These are phyloP conservation scores for Porites lobata DNA, from an alignment of 92 coral and sea anemone genomes.

Conservation along the genomic window DNA sequence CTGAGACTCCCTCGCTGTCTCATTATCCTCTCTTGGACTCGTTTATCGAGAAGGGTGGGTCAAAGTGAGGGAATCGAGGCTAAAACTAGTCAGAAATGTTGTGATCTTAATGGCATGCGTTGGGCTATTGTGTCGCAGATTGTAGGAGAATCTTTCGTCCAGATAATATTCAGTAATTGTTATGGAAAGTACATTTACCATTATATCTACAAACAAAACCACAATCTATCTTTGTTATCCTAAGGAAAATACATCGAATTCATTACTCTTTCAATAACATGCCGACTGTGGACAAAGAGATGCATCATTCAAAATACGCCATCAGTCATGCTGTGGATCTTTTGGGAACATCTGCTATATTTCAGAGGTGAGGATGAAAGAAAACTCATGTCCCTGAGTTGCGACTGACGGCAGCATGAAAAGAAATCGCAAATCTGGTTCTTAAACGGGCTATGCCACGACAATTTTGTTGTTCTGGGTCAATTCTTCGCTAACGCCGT, in stretches of 20 bases:
- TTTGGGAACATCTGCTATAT: conserved; percentile 8
- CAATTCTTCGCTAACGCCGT: too few species aligned
- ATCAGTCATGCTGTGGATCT: not conserved
- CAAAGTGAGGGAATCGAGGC: not conserved
- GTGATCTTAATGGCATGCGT: conserved; percentile 8
- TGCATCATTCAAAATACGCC: too few species aligned
- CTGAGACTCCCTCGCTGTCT: too few species aligned
- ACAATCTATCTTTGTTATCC: conserved; percentile 28
- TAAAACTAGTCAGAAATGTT: not conserved
- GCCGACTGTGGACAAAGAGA: too few species aligned
- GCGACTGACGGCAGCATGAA: conserved; percentile 8
- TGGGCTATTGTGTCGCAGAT: conserved; percentile 29
- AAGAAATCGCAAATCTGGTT: conserved; percentile 12
- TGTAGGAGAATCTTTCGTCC: conserved; percentile 18
- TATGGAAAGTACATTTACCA: too few species aligned
- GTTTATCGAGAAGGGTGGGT: conserved; percentile 15
- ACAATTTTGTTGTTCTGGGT: too few species aligned
- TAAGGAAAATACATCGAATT: conserved; percentile 17
- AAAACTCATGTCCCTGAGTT: conserved; percentile 19
- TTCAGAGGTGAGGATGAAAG: conserved; percentile 30
- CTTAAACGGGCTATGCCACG: not conserved
- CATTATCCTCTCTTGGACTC: not conserved
- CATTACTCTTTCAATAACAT: too few species aligned
- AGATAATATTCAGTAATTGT: not conserved
- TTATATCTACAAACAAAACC: not conserved